Evolutionary conservation across 1,140 invertebrate species (phyloP), one percentile per base, ranked within the genome.

Genomic region (Papilio dardanus): DNA sequence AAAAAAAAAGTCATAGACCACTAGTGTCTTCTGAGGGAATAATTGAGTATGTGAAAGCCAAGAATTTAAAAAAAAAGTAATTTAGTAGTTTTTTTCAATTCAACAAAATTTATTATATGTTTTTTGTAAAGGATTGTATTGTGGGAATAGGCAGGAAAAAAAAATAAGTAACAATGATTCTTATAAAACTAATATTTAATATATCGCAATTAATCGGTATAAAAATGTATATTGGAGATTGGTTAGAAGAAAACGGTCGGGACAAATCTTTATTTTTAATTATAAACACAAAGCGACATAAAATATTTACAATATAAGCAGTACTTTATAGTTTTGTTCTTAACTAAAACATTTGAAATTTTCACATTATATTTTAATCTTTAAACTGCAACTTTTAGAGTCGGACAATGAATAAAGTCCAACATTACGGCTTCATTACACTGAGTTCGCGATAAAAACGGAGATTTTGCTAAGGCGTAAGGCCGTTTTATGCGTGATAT

Each of bases 171-270:
- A 77, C 54, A 74, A 50, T 58, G 0, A 71, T 31, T 62, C 30
- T 40, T 75, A 79, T 46, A 75, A 79, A 77, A 79, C 78, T 77
- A 79, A 37, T 46, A 31, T 79, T 79, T 78, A 76, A 78, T 77
- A 78, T 74, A 54, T 14, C 65, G 65, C 75, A 81, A 62, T 77
- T 50, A 74, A 76, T 71, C 40, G 78, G 78, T 80, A 81, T 68
- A 83, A 81, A 81, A 83, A 50, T 21, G 54, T 42, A 31, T 35
- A 50, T 73, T 58, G 58, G 14, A 73, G 71, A 73, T 73, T 71
- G 19, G 69, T 50, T 58, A 73, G 71, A 31, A 58, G 30, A 73
- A 28, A 31, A 58, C 46, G 12, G 46, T 54, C 31, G 69, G 46
- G 14, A 62, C 24, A 62, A 62, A 62, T 62, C 24, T 62, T 62